Base-by-base conservation (phyloP, 1,140 invertebrate species). In the Watersipora subatra region DNA sequence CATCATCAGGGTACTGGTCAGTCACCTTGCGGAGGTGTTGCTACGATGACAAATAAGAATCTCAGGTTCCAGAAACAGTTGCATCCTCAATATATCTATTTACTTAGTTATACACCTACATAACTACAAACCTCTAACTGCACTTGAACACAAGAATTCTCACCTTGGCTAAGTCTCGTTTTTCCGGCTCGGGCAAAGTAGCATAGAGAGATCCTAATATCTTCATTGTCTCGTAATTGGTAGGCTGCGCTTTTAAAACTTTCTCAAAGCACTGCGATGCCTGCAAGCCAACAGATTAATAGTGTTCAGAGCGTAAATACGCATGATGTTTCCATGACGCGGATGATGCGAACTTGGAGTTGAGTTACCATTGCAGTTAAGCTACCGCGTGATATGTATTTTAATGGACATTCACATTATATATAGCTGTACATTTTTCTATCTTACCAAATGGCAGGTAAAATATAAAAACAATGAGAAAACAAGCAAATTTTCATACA, bases 181-280 rank as follows among this genome's bases (percentile, higher is more conserved):
- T 96, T 0, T 89, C 77, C 89, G 90, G 65, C 87, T 96, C 66
- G 81, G 85, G 68, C 0, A 92, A 93, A 74, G 89, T 91, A 0
- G 93, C 93, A 78, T 99, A 99, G 0, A 99, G 81, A 0, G 94
- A 97, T 0, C 95, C 96, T 0, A 99, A 83, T 69, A 99, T 98
- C 80, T 99, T 98, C 92, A 99, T 96, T 2, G 96, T 97, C 81
- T 99, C 97, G 77, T 97, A 97, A 80, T 99, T 99, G 2, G 92
- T 92, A 0, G 95, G 93, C 76, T 97, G 92, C 0, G 87, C 89
- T 84, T 99, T 98, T 1, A 99, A 80, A 2, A 99, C 94, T 83
- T 96, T 97, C 80, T 99, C 96, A 80, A 99, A 99, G 78, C 94
- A 97, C 75, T 93, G 90, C 1, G 94, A 91, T 1, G 95, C 95